phyloP scores from a whole-genome alignment of 1,140 invertebrate species.

The Papilio glaucus region DNA sequence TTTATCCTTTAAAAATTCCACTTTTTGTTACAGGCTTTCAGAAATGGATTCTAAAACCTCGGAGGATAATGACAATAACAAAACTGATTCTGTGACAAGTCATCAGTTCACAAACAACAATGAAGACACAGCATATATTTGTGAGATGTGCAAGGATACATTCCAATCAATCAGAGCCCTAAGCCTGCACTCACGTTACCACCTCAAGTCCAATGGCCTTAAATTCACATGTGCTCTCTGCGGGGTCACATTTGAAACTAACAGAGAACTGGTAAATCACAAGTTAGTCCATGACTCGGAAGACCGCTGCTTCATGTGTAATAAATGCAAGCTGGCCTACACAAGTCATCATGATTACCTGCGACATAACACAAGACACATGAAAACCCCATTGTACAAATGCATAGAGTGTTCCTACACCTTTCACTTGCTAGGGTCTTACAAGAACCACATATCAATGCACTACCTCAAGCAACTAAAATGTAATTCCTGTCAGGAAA shows the following conservation, averaged over 20 bases:
- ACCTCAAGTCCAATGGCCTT: slow-evolving; percentile 13
- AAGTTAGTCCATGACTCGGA: slow-evolving; percentile 6
- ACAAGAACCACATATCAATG: slow-evolving; percentile 9
- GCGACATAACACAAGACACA: neutral
- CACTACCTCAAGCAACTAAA: slow-evolving; percentile 4
- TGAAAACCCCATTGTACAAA: neutral
- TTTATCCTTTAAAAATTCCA: too few relatives aligned
- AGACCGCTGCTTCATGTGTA: slow-evolving; percentile 1
- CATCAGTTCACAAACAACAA: neutral
- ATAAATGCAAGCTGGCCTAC: slow-evolving; percentile 1
- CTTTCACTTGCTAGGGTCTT: neutral
- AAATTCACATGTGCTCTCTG: slow-evolving; percentile 22
- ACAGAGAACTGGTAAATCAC: slow-evolving; percentile 9
- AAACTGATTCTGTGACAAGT: too few relatives aligned
- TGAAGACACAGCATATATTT: neutral
- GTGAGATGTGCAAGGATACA: neutral
- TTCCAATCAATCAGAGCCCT: neutral
- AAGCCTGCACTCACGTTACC: neutral
- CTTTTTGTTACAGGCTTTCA: too few relatives aligned
- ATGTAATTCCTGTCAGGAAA: slow-evolving; percentile 39
- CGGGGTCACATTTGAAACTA: neutral
- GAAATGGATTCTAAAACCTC: too few relatives aligned
- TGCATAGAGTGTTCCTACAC: slow-evolving; percentile 27
- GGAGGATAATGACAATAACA: too few relatives aligned
- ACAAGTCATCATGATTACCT: slow-evolving; percentile 1